A percentile compares a stretch with the other conserved stretches of the same genome.
Evolutionary conservation across 2,113 vertebrate genomes (phyloP).

Genomic region (Charina bottae): DNA sequence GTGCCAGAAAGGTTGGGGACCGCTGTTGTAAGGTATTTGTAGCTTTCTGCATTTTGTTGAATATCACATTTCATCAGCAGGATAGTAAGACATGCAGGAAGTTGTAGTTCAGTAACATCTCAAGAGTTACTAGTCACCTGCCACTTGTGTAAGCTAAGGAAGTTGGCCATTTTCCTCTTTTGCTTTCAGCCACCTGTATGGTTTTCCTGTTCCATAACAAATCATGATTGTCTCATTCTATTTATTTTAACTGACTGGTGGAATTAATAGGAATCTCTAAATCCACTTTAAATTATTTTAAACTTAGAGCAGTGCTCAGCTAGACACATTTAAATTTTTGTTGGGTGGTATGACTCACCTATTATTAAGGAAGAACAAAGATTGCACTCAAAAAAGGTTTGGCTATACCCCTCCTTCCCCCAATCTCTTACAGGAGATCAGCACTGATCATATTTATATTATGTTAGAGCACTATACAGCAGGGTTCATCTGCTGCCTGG

Average conservation of each 20-base stretch:
- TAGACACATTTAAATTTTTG: neutral
- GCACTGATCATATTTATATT: neutral
- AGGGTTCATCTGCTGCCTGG: neutral
- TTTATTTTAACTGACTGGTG: neutral
- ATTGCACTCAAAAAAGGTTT: neutral
- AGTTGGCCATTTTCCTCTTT: accelerated
- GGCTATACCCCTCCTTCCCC: neutral
- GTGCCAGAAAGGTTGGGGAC: too few relatives aligned
- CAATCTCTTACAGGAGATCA: neutral
- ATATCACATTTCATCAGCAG: neutral
- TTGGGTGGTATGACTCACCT: neutral
- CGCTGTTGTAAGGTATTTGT: neutral
- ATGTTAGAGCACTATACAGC: neutral
- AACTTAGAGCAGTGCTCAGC: neutral
- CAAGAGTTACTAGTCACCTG: neutral
- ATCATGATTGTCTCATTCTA: neutral
- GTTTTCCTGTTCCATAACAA: neutral
- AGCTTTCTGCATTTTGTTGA: neutral
- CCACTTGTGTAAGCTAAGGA: neutral
- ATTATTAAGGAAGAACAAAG: neutral
- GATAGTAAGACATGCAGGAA: neutral
- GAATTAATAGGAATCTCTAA: neutral
- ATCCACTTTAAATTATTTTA: neutral
- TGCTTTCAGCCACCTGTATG: neutral
- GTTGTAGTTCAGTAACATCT: neutral